Evolutionary conservation across 2,113 vertebrate genomes (phyloP).

Genomic region (Rhabdomys dilectus): DNA sequence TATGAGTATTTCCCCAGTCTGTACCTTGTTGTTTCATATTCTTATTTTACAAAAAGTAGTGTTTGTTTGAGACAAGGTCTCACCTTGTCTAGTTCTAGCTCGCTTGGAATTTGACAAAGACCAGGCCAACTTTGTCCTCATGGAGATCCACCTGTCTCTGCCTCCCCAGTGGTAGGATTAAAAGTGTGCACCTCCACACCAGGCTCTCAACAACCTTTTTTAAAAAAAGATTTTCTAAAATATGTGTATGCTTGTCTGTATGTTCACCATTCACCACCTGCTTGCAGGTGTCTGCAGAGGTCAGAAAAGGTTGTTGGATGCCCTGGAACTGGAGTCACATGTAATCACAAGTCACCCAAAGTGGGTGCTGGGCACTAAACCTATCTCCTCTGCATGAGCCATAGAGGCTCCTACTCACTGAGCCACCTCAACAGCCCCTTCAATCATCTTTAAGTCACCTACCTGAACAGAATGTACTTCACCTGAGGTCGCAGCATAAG

Average conservation of each 20-base stretch:
- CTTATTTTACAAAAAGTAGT: not conserved
- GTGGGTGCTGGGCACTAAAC: not conserved
- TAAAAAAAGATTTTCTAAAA: not conserved
- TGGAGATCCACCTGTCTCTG: not conserved
- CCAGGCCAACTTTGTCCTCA: not conserved
- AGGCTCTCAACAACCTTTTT: not conserved
- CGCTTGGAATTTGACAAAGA: too few relatives aligned
- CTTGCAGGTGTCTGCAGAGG: not conserved
- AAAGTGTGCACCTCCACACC: not conserved
- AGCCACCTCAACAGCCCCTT: not conserved
- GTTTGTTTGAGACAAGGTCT: not conserved
- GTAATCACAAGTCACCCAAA: not conserved
- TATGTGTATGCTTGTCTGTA: not conserved
- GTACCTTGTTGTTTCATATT: not conserved
- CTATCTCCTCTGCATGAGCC: not conserved
- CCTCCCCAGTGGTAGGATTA: not conserved
- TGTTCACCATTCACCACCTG: not conserved
- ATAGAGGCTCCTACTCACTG: too few relatives aligned
- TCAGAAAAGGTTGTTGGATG: not conserved
- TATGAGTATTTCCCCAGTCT: not conserved
- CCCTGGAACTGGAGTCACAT: not conserved
- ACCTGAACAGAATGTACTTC: slow-evolving; percentile 91
- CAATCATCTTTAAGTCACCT: slow-evolving; percentile 40
- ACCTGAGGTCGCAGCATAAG: slow-evolving; percentile 83
- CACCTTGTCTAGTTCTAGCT: not conserved